Evolutionary conservation across 2,888 invertebrate species (phyloP).

Genomic region (Glyphotaelius pellucidus): DNA sequence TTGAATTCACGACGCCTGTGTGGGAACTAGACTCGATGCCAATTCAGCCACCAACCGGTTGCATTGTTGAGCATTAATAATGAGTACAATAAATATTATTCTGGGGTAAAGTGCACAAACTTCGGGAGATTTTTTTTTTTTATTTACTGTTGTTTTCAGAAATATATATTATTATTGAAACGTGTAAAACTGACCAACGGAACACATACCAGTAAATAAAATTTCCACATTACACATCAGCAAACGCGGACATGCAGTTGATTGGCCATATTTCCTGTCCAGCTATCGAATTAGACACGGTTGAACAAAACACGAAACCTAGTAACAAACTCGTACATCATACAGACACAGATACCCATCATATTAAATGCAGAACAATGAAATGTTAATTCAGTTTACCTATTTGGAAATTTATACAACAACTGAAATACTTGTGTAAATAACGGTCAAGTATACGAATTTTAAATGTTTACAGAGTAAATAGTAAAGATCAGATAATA

Average conservation of each 20-base stretch:
- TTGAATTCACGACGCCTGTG: too few relatives aligned
- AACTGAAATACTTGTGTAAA: not conserved
- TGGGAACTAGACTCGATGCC: too few relatives aligned
- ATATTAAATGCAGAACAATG: not conserved
- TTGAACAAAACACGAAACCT: slow-evolving; percentile 24
- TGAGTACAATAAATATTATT: too few relatives aligned
- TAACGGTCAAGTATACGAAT: not conserved
- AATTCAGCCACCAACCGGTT: too few relatives aligned
- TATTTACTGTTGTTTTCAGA: not conserved
- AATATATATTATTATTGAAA: not conserved
- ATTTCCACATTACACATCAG: not conserved
- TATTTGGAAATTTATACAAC: not conserved
- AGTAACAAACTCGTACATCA: not conserved
- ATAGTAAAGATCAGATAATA: not conserved
- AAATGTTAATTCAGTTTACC: not conserved
- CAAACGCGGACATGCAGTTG: slow-evolving; percentile 48
- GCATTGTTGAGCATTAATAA: too few relatives aligned
- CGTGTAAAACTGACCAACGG: not conserved
- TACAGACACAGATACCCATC: not conserved
- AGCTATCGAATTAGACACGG: slow-evolving; percentile 25
- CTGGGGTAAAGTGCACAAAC: too few relatives aligned
- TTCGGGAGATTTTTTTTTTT: not conserved
- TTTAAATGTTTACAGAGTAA: not conserved
- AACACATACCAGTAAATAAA: not conserved
- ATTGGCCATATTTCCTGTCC: slow-evolving; percentile 52